Evolutionary conservation across 1,140 invertebrate genomes (phyloP).

Genomic region (Cydia pomonella): DNA sequence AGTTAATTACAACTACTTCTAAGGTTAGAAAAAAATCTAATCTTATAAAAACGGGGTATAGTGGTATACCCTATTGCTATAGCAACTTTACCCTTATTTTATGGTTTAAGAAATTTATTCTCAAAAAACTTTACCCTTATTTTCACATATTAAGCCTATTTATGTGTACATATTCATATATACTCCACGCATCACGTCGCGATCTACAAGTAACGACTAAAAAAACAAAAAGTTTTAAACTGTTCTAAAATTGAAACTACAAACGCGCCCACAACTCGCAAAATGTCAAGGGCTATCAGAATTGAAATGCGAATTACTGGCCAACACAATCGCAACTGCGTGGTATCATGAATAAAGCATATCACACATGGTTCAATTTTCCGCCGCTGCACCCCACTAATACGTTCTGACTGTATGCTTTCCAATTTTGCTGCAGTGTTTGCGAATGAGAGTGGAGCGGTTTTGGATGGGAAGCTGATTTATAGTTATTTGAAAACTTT

Average conservation of each 20-base stretch:
- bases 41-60: no score
- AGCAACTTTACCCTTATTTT: no score
- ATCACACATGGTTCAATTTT: conserved; percentile 52
- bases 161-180: neutral
- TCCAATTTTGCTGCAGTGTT: conserved; percentile 36
- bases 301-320: conserved; percentile 30
- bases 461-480: conserved; percentile 33
- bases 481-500: neutral
- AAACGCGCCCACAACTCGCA: neutral
- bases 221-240: neutral
- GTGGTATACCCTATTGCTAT: no score
- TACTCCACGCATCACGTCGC: neutral
- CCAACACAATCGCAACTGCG: conserved; percentile 44
- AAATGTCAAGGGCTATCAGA: conserved; percentile 28
- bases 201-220: neutral
- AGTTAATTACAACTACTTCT: no score
- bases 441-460: conserved; percentile 34
- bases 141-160: neutral
- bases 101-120: no score
- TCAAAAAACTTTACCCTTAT: no score
- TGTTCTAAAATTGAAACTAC: neutral
- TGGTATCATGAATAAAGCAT: conserved; percentile 53
- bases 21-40: no score
- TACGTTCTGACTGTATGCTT: conserved; percentile 40
- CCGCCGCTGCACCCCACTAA: conserved; percentile 48